Conservation (phyloP, 2,797 vertebrate species). For the Moxostoma hubbsi region DNA sequence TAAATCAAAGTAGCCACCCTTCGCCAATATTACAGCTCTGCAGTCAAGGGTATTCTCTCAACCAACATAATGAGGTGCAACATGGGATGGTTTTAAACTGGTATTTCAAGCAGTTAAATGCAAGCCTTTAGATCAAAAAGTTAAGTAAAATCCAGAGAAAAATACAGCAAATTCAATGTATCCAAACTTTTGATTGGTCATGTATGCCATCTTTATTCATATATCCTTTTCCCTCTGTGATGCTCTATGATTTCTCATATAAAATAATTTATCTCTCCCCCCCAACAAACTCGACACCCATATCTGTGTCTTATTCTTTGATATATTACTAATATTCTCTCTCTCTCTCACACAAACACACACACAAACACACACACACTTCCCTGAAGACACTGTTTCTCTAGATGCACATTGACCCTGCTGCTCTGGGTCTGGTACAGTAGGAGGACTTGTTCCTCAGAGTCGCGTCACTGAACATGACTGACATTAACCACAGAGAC, state of each 20-base stretch:
- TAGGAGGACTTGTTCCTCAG: conserved; percentile 76
- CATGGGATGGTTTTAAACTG: too few relatives aligned
- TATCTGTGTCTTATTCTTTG: conserved; percentile 18
- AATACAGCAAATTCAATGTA: too few relatives aligned
- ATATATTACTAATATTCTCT: conserved; percentile 15
- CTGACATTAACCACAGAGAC: conserved; percentile 70
- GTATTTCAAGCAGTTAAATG: too few relatives aligned
- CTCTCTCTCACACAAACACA: background rate
- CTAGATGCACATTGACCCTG: conserved; percentile 75
- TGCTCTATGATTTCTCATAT: background rate
- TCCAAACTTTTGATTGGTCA: too few relatives aligned
- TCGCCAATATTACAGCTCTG: too few relatives aligned
- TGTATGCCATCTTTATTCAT: background rate
- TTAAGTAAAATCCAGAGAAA: too few relatives aligned
- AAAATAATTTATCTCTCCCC: conserved; percentile 10
- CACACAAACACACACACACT: background rate
- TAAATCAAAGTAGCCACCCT: too few relatives aligned
- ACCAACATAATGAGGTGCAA: too few relatives aligned
- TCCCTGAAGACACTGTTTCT: conserved; percentile 33
- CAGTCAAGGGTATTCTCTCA: too few relatives aligned
- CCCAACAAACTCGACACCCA: conserved; percentile 19
- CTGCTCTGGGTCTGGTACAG: conserved; percentile 62
- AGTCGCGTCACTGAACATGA: conserved; percentile 76
- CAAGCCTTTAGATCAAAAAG: too few relatives aligned
- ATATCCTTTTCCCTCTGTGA: background rate